Conservation (phyloP, 2,888 invertebrate genomes). For the Allophyes oxyacanthae region DNA sequence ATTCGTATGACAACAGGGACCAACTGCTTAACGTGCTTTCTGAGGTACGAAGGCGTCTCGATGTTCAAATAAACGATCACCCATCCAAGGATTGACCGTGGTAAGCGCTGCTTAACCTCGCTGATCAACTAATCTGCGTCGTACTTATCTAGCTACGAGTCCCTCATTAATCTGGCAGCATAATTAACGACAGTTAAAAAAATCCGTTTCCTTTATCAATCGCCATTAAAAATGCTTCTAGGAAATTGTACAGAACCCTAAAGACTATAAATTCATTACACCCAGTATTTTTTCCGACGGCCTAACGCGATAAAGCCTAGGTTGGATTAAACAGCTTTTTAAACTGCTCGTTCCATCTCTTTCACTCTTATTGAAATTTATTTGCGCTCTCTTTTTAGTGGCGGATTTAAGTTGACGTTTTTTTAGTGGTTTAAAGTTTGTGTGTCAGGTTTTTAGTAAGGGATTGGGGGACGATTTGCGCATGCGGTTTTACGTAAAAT, state of each 20-base stretch:
- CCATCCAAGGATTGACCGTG: no score
- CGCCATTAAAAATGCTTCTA: conserved; percentile 5
- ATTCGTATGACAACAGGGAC: no score
- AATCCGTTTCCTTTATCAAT: conserved; percentile 1
- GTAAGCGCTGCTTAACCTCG: no score
- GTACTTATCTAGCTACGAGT: no score
- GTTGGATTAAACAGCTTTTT: conserved; percentile 60
- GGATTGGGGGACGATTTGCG: conserved; percentile 5
- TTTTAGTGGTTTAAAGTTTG: conserved; percentile 49
- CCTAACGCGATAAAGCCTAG: conserved; percentile 64
- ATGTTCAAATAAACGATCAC: no score
- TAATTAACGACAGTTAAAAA: no score
- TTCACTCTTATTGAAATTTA: conserved; percentile 15
- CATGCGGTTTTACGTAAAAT: conserved; percentile 12
- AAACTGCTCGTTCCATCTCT: conserved; percentile 50
- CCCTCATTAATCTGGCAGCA: conserved; percentile 12
- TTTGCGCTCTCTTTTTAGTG: conserved; percentile 27
- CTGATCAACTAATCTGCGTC: no score
- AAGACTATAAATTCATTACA: conserved; percentile 41
- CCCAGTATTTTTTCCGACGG: conserved; percentile 49
- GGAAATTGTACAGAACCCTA: conserved; percentile 29
- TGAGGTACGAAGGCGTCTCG: no score
- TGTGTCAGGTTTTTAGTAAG: conserved; percentile 29
- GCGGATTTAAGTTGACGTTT: conserved; percentile 39
- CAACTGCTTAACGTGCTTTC: no score